Conservation (phyloP, 1,140 invertebrate genomes). For the Paraescarpia echinospica region DNA sequence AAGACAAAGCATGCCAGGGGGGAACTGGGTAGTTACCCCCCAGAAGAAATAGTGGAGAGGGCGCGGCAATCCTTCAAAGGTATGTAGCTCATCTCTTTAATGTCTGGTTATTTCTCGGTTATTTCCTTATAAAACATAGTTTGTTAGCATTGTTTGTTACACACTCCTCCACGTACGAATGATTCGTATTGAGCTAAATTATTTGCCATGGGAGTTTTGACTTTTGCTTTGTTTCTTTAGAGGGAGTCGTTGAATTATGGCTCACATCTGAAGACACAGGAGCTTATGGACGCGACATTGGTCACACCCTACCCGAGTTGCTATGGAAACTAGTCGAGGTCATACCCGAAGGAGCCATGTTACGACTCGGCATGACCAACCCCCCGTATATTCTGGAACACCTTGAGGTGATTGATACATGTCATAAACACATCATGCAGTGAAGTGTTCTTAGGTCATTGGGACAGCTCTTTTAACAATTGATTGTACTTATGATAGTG, state of each 20-base stretch:
- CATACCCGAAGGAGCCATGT: slow-evolving; percentile 85
- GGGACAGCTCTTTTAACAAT: too few relatives aligned
- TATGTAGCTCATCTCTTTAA: slow-evolving; percentile 28
- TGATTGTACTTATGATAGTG: too few relatives aligned
- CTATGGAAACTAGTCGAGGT: slow-evolving; percentile 84
- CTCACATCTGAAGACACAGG: slow-evolving; percentile 97
- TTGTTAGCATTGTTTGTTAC: neutral
- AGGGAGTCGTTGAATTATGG: slow-evolving; percentile 98
- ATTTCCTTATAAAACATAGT: neutral
- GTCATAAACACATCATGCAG: neutral
- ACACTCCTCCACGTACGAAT: too few relatives aligned
- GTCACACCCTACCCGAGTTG: slow-evolving; percentile 80
- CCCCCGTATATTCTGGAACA: slow-evolving; percentile 97
- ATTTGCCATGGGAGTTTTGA: too few relatives aligned
- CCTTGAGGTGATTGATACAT: slow-evolving; percentile 65
- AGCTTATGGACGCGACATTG: slow-evolving; percentile 94
- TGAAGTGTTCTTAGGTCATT: neutral
- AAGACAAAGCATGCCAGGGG: slow-evolving; percentile 98
- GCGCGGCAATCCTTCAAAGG: slow-evolving; percentile 73
- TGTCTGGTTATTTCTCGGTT: neutral
- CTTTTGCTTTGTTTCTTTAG: slow-evolving; percentile 53
- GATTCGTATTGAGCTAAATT: too few relatives aligned
- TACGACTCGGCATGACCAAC: slow-evolving; percentile 95
- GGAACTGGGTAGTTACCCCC: slow-evolving; percentile 89
- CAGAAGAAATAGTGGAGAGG: slow-evolving; percentile 64